A percentile compares a stretch with the other conserved stretches of the same genome.
Evolutionary conservation across 2,797 vertebrate species (phyloP).

Genomic region (Thamnophis elegans): DNA sequence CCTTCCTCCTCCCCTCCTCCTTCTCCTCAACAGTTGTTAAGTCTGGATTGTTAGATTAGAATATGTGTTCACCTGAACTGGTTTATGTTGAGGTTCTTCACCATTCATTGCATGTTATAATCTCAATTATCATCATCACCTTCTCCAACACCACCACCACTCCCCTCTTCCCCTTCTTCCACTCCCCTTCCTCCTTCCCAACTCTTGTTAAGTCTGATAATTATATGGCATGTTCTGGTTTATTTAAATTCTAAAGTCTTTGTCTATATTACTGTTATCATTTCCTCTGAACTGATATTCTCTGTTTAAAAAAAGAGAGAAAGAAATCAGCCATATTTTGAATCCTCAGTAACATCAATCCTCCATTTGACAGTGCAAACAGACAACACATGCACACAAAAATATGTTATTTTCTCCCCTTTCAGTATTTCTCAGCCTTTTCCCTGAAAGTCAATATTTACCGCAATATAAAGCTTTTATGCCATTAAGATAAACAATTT

Average conservation of each 20-base stretch:
- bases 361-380: background rate
- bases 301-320: background rate
- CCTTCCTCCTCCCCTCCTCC: too few species aligned
- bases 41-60: too few species aligned
- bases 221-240: background rate
- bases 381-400: background rate
- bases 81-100: too few species aligned
- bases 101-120: too few species aligned
- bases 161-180: too few species aligned
- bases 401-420: background rate
- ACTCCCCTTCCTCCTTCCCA: background rate
- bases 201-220: background rate
- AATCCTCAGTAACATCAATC: background rate
- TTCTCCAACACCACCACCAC: too few species aligned
- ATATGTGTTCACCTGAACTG: too few species aligned
- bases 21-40: too few species aligned
- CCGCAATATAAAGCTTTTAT: background rate
- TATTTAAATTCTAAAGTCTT: background rate
- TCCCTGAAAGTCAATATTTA: background rate
- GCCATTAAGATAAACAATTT: constrained; percentile 15
- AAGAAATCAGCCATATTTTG: too few species aligned
- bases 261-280: background rate
- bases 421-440: background rate
- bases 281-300: background rate
- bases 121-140: too few species aligned